Conservation (phyloP, 2,797 vertebrate species). For the Hephaestus fuliginosus region DNA sequence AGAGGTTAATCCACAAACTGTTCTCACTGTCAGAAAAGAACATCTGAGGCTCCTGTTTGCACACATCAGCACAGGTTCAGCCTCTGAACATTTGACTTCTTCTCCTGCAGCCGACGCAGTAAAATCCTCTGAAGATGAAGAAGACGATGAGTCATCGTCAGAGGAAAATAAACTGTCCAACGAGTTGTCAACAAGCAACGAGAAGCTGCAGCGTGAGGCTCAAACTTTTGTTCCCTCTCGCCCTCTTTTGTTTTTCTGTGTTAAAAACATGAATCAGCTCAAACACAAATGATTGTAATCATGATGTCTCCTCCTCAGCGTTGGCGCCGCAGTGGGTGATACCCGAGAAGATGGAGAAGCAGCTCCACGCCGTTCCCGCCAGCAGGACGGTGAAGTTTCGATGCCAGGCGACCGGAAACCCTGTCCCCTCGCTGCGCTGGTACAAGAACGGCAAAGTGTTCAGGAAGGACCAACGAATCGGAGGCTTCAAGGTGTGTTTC, state of each 20-base stretch:
- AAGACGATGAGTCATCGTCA: constrained; percentile 93
- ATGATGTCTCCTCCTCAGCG: constrained; percentile 67
- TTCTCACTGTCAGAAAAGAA: constrained; percentile 17
- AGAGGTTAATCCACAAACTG: constrained; percentile 41
- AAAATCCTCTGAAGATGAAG: constrained; percentile 91
- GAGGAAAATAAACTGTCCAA: constrained; percentile 90
- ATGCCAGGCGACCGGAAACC: constrained; percentile 91
- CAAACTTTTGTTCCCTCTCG: background rate
- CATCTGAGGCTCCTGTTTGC: background rate
- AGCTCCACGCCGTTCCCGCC: constrained; percentile 89
- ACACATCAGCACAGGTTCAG: background rate
- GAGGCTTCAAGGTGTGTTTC: constrained; percentile 90
- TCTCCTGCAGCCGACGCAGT: constrained; percentile 83
- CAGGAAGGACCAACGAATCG: constrained; percentile 92
- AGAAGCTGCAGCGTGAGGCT: constrained; percentile 76
- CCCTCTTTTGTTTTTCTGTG: background rate
- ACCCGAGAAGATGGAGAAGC: constrained; percentile 94
- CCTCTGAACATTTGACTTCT: background rate
- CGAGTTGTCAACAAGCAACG: constrained; percentile 74
- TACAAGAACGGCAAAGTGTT: constrained; percentile 93
- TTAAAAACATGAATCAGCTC: background rate
- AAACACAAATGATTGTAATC: constrained; percentile 3
- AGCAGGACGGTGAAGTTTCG: constrained; percentile 92
- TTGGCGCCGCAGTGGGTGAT: constrained; percentile 90
- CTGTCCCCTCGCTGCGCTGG: constrained; percentile 90